Evolutionary conservation across 2,888 invertebrate genomes (phyloP).

Genomic region (Acanthosepion esculentum): DNA sequence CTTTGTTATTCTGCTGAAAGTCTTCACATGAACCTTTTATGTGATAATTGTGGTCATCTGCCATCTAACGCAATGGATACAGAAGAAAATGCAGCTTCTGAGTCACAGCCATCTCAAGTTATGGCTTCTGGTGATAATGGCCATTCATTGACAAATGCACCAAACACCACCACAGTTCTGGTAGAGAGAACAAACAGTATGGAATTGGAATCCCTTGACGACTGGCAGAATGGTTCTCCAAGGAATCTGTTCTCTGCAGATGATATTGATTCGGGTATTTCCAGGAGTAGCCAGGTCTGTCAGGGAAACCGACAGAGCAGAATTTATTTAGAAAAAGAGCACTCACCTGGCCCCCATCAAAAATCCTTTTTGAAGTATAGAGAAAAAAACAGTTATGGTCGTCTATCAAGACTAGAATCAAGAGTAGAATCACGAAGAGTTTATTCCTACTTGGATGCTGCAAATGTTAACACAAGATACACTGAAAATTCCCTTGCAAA

Average conservation of each 20-base stretch:
- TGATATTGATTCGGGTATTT: conserved; percentile 14
- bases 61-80: conserved; percentile 51
- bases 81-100: conserved; percentile 42
- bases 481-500: neutral
- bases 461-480: no score
- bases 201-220: neutral
- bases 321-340: neutral
- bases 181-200: neutral
- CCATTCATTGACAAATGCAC: neutral
- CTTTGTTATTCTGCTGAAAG: conserved; percentile 71
- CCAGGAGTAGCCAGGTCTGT: neutral
- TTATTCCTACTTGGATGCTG: neutral
- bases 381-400: neutral
- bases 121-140: neutral
- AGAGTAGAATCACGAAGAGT: neutral
- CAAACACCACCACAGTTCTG: neutral
- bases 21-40: conserved; percentile 65
- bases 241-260: neutral
- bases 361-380: neutral
- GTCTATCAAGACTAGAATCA: neutral
- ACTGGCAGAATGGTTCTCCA: conserved; percentile 18
- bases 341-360: neutral
- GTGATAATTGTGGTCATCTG: conserved; percentile 67
- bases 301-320: neutral
- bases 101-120: neutral